Conservation (phyloP, 2,888 invertebrate species). For the Nomada flava region DNA sequence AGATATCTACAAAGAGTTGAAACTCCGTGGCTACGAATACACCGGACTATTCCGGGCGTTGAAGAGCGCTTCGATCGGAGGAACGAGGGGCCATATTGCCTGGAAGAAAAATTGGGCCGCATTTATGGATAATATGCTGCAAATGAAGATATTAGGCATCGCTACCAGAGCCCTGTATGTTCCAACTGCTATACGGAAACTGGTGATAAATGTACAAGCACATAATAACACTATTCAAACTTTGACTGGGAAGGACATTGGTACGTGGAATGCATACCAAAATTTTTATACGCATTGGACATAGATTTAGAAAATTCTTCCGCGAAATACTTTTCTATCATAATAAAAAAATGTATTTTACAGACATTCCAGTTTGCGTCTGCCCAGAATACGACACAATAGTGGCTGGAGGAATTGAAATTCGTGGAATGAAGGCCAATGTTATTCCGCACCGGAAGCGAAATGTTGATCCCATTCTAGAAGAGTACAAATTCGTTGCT, state of each 20-base stretch:
- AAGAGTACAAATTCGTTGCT: slow-evolving; percentile 86
- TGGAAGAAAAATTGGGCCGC: slow-evolving; percentile 89
- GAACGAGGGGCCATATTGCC: slow-evolving; percentile 79
- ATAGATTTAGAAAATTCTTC: neutral
- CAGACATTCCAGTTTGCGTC: slow-evolving; percentile 82
- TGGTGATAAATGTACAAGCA: slow-evolving; percentile 85
- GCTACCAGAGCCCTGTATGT: slow-evolving; percentile 85
- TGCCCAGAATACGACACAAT: slow-evolving; percentile 83
- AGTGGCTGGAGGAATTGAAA: slow-evolving; percentile 86
- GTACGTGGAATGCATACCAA: slow-evolving; percentile 66
- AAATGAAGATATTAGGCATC: slow-evolving; percentile 85
- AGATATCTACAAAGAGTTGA: slow-evolving; percentile 84
- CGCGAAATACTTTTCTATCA: too few relatives aligned
- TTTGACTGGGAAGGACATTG: slow-evolving; percentile 71
- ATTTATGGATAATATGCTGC: slow-evolving; percentile 89
- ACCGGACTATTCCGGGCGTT: slow-evolving; percentile 85
- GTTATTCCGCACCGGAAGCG: slow-evolving; percentile 85
- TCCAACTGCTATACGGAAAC: slow-evolving; percentile 86
- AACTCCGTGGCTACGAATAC: slow-evolving; percentile 86
- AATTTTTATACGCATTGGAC: neutral
- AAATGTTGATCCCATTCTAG: slow-evolving; percentile 85
- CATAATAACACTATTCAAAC: slow-evolving; percentile 79
- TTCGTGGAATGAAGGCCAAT: slow-evolving; percentile 86
- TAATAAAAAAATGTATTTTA: neutral
- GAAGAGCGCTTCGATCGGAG: slow-evolving; percentile 83